Conservation (phyloP, 2,797 vertebrate genomes). For the Forpus xanthops region DNA sequence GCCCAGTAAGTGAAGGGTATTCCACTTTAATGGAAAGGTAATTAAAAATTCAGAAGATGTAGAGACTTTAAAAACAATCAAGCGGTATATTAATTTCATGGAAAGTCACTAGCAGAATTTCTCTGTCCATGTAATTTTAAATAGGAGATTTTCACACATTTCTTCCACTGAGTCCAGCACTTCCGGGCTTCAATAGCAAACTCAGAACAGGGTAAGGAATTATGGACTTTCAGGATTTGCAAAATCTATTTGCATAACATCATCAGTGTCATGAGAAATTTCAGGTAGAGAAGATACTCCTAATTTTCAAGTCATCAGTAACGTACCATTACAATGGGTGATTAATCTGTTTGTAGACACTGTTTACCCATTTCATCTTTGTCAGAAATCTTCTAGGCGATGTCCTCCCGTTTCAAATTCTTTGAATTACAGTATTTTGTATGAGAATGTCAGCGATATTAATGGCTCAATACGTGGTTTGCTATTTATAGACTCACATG, state of each 20-base stretch:
- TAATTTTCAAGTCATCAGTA: background rate
- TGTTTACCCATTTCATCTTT: slow-evolving; percentile 22
- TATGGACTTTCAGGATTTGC: background rate
- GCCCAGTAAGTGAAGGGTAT: background rate
- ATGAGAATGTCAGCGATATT: slow-evolving; percentile 49
- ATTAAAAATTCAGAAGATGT: slow-evolving; percentile 58
- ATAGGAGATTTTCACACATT: slow-evolving; percentile 52
- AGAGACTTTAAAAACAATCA: slow-evolving; percentile 11
- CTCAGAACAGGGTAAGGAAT: background rate
- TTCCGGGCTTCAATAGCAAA: slow-evolving; percentile 14
- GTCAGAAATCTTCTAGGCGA: slow-evolving; percentile 42
- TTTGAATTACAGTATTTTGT: slow-evolving; percentile 52
- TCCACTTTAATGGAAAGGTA: slow-evolving; percentile 44
- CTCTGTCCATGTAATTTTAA: slow-evolving; percentile 15
- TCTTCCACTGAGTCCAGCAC: background rate
- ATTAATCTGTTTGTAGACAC: slow-evolving; percentile 22
- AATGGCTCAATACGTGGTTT: slow-evolving; percentile 53
- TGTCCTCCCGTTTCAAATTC: slow-evolving; percentile 43
- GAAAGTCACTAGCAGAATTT: background rate
- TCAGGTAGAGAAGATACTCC: background rate
- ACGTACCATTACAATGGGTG: background rate
- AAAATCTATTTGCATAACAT: background rate
- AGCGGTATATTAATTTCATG: background rate
- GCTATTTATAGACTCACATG: slow-evolving; percentile 58
- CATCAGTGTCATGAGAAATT: background rate